Evolutionary conservation across 2,113 vertebrate genomes (phyloP).

Genomic region (Neotragus moschatus): DNA sequence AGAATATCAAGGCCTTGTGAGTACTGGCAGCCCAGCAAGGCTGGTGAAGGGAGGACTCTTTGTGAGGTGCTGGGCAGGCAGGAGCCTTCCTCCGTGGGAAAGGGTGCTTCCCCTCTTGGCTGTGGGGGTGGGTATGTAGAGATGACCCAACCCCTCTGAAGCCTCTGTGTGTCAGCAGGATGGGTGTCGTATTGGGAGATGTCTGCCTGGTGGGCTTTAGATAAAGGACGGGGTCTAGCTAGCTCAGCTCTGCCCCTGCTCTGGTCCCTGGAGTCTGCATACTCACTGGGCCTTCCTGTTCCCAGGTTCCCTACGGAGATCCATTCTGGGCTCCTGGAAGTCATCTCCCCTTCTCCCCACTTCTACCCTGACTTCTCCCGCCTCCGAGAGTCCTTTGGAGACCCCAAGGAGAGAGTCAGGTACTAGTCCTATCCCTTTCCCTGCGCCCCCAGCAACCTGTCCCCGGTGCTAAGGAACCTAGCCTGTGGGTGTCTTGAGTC

Average conservation of each 20-base stretch:
- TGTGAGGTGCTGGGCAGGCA: background rate
- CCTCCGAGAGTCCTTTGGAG: slow-evolving; percentile 93
- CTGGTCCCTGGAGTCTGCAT: background rate
- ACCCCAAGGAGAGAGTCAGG: slow-evolving; percentile 95
- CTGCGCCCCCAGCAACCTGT: background rate
- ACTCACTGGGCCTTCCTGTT: slow-evolving; percentile 3
- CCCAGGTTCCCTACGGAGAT: slow-evolving; percentile 92
- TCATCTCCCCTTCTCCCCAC: slow-evolving; percentile 93
- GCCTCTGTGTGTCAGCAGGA: background rate
- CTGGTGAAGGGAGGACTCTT: background rate
- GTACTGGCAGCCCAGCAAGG: slow-evolving; percentile 52
- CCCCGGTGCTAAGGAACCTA: background rate
- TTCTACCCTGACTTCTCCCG: slow-evolving; percentile 96
- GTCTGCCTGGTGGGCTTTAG: background rate
- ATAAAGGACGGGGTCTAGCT: background rate
- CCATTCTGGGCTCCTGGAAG: slow-evolving; percentile 91
- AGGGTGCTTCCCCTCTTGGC: background rate
- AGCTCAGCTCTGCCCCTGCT: background rate
- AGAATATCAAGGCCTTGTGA: slow-evolving; percentile 88
- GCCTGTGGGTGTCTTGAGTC: background rate
- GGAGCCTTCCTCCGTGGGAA: background rate
- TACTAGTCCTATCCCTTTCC: slow-evolving; percentile 52
- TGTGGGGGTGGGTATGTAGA: background rate
- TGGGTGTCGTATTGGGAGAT: background rate
- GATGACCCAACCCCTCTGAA: background rate